phyloP scores from a whole-genome alignment of 2,888 invertebrate species.

The Gisinianus flammeolus region DNA sequence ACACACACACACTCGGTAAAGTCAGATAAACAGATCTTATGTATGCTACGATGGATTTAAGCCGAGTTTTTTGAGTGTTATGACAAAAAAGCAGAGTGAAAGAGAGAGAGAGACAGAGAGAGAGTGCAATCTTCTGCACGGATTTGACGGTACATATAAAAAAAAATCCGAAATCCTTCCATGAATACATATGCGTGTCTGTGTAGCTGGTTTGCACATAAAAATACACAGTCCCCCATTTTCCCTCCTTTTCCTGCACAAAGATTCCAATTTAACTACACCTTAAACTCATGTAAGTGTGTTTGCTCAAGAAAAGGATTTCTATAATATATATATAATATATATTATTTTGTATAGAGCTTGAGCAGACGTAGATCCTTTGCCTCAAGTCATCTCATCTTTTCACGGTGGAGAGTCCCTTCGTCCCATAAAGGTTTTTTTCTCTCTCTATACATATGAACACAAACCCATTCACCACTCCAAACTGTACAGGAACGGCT shows the following conservation, averaged over 20 bases:
- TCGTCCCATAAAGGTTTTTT: too few species aligned
- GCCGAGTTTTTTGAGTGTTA: not conserved
- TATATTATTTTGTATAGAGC: too few species aligned
- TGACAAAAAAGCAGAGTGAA: constrained; percentile 3
- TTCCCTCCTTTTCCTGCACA: not conserved
- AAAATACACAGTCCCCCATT: not conserved
- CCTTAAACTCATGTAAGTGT: not conserved
- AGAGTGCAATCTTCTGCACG: too few species aligned
- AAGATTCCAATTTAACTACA: constrained; percentile 4
- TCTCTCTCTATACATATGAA: too few species aligned
- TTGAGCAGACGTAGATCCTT: too few species aligned
- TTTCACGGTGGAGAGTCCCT: too few species aligned
- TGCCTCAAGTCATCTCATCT: constrained; percentile 1
- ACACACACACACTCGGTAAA: too few species aligned
- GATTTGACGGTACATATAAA: too few species aligned
- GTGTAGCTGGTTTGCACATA: not conserved
- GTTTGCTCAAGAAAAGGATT: not conserved
- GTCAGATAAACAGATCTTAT: not conserved
- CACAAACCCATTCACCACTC: too few species aligned
- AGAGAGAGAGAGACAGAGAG: not conserved
- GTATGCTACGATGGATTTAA: not conserved
- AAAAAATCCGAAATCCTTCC: too few species aligned
- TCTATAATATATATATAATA: too few species aligned
- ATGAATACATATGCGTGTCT: not conserved
- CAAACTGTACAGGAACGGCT: too few species aligned